phyloP scores from a whole-genome alignment of 2,797 vertebrate species.

The Spea hammondii region DNA sequence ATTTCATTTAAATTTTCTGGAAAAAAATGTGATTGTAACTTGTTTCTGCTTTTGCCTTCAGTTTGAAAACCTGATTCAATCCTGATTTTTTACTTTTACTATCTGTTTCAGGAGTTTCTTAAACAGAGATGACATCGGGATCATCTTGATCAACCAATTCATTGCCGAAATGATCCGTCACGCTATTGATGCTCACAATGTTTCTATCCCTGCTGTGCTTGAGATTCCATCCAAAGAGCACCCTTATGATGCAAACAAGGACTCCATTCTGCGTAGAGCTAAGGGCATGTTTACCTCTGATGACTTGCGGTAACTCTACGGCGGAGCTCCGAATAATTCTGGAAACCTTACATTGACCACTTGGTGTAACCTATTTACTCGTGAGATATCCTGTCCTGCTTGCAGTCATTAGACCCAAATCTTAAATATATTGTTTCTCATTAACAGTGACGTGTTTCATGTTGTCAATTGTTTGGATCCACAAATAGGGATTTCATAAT shows the following conservation, averaged over 20 bases:
- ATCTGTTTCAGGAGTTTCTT: constrained; percentile 81
- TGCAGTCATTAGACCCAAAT: neutral
- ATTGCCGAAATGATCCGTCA: constrained; percentile 95
- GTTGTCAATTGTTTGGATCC: neutral
- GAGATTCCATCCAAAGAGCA: constrained; percentile 97
- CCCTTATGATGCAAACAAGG: constrained; percentile 90
- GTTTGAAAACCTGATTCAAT: too few relatives aligned
- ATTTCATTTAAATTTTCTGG: too few relatives aligned
- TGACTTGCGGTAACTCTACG: constrained; percentile 78
- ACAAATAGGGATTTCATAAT: neutral
- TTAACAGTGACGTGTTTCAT: neutral
- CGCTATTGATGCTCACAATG: constrained; percentile 83
- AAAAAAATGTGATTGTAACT: too few relatives aligned
- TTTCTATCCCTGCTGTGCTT: constrained; percentile 86
- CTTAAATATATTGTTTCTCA: neutral
- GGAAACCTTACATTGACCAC: neutral
- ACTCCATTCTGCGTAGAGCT: constrained; percentile 90
- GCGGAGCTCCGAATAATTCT: neutral
- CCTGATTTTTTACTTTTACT: neutral
- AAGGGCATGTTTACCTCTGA: constrained; percentile 90
- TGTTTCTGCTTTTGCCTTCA: too few relatives aligned
- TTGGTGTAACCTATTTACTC: neutral
- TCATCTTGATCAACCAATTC: constrained; percentile 94
- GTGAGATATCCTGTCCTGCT: neutral
- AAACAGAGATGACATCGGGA: constrained; percentile 85